Evolutionary conservation across 2,797 vertebrate genomes (phyloP), one percentile per base, ranked within the genome.

Genomic region (Sardinella longiceps): DNA sequence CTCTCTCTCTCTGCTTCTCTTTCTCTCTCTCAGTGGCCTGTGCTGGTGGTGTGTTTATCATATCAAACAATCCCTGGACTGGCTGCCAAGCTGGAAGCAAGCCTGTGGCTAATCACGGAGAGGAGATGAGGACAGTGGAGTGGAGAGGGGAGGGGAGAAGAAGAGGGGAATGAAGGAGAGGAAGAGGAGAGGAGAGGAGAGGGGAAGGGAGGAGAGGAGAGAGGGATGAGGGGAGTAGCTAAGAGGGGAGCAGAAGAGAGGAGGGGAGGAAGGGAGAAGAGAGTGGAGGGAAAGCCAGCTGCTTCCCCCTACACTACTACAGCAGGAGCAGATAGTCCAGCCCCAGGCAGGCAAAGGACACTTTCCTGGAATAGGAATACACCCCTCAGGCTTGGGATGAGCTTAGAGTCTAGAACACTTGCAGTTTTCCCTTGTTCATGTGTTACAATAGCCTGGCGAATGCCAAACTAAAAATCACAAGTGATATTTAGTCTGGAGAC

Each of bases 21-120:
- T 4, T 23, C 81, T 11, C 81, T 5, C 28, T n/a, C 1, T 60
- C 48, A 46, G 15, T 66, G 60, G 25, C 11, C 60, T 66, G 46
- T 48, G 46, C 46, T 48, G 83, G 70, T 86, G 25, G 33, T 7
- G 83, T 86, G 23, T 83, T 46, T 89, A 88, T 90, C 81, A 80
- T 85, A 80, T 51, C 30, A 85, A 84, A 87, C 82, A 80, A 58
- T 33, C 60, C 15, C 3, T 0, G 46, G 33, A 84, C 84, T 6
- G 6, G 63, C 84, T 53, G 51, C 82, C 70, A 81, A 74, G 37
- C 82, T 46, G 46, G 84, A 39, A 83, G 53, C 83, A 77, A 11
- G 28, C 60, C 60, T 0, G 28, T 66, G 25, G 60, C 60, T 66
- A 66, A 66, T 66, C 60, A 66, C 28, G 11, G n/a, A 66, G 60